Conservation (phyloP, 2,113 vertebrate species). For the Dasyurus viverrinus region DNA sequence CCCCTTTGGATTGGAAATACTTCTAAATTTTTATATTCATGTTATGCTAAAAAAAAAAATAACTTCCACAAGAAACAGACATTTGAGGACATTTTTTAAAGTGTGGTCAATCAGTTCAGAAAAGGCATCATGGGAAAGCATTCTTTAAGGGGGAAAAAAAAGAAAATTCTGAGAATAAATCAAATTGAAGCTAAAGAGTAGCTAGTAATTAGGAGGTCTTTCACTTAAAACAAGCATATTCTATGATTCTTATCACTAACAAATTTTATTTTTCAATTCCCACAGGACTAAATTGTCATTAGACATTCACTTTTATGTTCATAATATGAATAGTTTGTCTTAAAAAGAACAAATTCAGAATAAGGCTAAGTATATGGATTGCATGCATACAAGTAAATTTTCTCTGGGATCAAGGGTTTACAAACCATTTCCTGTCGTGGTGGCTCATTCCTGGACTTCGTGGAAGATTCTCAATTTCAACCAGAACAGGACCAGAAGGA, state of each 20-base stretch:
- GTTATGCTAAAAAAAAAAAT: neutral
- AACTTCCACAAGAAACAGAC: neutral
- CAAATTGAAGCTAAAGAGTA: neutral
- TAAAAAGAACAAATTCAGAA: slow-evolving; percentile 57
- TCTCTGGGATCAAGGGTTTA: slow-evolving; percentile 63
- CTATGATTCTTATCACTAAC: neutral
- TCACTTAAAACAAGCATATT: neutral
- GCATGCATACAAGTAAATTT: slow-evolving; percentile 58
- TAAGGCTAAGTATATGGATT: slow-evolving; percentile 55
- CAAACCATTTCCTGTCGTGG: slow-evolving; percentile 92
- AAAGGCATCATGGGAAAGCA: neutral
- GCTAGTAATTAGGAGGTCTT: neutral
- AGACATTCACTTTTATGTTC: slow-evolving; percentile 36
- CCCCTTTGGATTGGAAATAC: slow-evolving; percentile 39
- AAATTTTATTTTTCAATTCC: neutral
- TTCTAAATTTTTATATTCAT: neutral
- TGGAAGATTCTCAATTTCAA: slow-evolving; percentile 92
- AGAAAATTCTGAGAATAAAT: neutral
- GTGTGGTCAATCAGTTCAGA: neutral
- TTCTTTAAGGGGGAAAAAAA: neutral
- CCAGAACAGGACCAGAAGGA: slow-evolving; percentile 84
- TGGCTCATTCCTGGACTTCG: slow-evolving; percentile 87
- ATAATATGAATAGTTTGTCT: slow-evolving; percentile 73
- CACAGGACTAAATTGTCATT: neutral
- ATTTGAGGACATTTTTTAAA: neutral